These are phyloP conservation scores for Bubalus kerabau DNA, from an alignment of 2,113 vertebrate species.

Conservation along the genomic window DNA sequence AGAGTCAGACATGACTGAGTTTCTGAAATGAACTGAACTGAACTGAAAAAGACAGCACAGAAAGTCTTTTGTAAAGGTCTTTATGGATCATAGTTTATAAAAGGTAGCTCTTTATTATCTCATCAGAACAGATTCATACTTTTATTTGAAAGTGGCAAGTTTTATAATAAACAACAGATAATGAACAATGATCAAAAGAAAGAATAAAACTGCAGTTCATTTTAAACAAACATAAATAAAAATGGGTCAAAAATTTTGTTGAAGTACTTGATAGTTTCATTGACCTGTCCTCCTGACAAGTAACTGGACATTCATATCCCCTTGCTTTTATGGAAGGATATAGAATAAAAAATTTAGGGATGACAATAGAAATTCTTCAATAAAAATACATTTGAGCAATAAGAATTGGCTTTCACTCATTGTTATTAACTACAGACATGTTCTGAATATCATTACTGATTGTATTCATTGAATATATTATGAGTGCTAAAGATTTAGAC, in stretches of 20 bases:
- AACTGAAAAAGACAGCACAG: slow-evolving; percentile 21
- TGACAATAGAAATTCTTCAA: background rate
- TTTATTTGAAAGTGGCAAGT: slow-evolving; percentile 50
- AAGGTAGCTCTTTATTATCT: slow-evolving; percentile 58
- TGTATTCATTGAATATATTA: background rate
- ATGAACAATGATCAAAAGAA: slow-evolving; percentile 42
- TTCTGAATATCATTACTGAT: background rate
- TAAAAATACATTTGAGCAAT: background rate
- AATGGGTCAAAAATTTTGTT: slow-evolving; percentile 6
- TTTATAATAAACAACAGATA: slow-evolving; percentile 58
- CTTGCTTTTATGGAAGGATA: background rate
- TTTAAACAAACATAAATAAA: slow-evolving; percentile 37
- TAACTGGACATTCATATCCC: background rate
- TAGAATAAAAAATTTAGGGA: background rate
- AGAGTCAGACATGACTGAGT: no score
- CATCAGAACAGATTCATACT: slow-evolving; percentile 50
- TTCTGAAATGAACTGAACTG: no score
- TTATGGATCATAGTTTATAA: background rate
- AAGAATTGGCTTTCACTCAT: background rate
- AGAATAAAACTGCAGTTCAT: slow-evolving; percentile 25
- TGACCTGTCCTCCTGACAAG: background rate
- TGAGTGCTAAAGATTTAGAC: background rate
- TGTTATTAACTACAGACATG: background rate
- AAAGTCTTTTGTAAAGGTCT: slow-evolving; percentile 63
- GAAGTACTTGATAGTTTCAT: background rate